Conservation (phyloP, 2,888 invertebrate species). For the Agrotis puta region DNA sequence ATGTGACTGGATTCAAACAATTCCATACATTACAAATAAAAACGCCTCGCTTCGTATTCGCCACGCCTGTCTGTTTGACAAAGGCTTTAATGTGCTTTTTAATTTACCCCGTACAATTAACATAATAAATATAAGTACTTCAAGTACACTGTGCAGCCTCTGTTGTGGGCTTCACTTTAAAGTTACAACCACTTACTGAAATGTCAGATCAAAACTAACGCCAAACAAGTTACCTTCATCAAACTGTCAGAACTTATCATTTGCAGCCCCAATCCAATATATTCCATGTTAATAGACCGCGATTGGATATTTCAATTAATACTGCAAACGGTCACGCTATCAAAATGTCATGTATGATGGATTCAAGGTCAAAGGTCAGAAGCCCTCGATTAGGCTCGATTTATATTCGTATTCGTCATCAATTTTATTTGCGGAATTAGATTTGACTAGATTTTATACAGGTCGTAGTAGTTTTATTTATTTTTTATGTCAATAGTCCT, state of each 20-base stretch:
- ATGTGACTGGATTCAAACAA: too few species aligned
- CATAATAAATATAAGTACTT: too few species aligned
- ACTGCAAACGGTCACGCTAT: slow-evolving; percentile 10
- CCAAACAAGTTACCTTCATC: slow-evolving; percentile 1
- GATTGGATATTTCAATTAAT: slow-evolving; percentile 29
- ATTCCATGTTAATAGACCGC: slow-evolving; percentile 16
- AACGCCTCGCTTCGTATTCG: too few species aligned
- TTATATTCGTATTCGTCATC: slow-evolving; percentile 34
- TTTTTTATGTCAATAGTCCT: too few species aligned
- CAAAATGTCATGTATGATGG: slow-evolving; percentile 47
- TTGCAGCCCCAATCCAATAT: slow-evolving; percentile 28
- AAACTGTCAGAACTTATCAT: slow-evolving; percentile 5
- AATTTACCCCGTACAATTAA: too few species aligned
- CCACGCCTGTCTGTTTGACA: too few species aligned
- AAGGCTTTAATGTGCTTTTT: too few species aligned
- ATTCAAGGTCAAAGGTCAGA: slow-evolving; percentile 59
- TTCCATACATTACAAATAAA: too few species aligned
- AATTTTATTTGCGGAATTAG: slow-evolving; percentile 4
- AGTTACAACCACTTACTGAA: neutral
- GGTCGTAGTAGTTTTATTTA: neutral
- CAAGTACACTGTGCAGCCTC: too few species aligned
- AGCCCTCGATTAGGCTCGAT: slow-evolving; percentile 42
- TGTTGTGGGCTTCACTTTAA: neutral
- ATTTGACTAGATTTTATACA: slow-evolving; percentile 4
- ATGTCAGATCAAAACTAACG: slow-evolving; percentile 1